A percentile compares a stretch with the other conserved stretches of the same genome.
Evolutionary conservation across 2,888 invertebrate species (phyloP).

Genomic region (Polyommatus icarus): DNA sequence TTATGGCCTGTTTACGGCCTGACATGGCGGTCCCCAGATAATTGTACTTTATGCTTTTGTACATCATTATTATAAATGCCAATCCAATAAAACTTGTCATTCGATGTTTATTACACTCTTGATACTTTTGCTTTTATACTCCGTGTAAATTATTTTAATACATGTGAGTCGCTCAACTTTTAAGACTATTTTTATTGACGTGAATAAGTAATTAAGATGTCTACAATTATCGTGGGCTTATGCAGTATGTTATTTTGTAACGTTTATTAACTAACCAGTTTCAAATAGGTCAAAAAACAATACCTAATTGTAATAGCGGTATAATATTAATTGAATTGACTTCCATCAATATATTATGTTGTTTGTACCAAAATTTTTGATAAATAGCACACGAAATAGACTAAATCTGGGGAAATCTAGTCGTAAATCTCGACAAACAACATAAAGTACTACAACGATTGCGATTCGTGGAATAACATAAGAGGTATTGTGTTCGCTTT

Average conservation of each 20-base stretch:
- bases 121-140: background rate
- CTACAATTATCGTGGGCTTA: background rate
- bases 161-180: background rate
- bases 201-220: background rate
- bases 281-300: too few species aligned
- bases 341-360: background rate
- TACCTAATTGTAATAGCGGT: too few species aligned
- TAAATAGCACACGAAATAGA: slow-evolving; percentile 1
- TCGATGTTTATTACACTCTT: background rate
- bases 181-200: background rate
- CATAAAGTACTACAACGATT: slow-evolving; percentile 6
- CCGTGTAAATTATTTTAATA: background rate
- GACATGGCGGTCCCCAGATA: background rate
- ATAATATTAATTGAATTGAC: background rate
- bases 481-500: background rate
- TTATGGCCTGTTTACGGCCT: slow-evolving; percentile 23
- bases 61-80: slow-evolving; percentile 16
- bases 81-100: slow-evolving; percentile 15
- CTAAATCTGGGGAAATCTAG: background rate
- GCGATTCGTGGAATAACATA: slow-evolving; percentile 21
- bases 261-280: too few species aligned
- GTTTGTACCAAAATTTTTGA: background rate
- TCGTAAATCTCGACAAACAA: background rate
- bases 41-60: slow-evolving; percentile 26
- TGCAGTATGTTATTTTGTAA: too few species aligned